Conservation (phyloP, 2,888 invertebrate species). For the Arctia plantaginis region DNA sequence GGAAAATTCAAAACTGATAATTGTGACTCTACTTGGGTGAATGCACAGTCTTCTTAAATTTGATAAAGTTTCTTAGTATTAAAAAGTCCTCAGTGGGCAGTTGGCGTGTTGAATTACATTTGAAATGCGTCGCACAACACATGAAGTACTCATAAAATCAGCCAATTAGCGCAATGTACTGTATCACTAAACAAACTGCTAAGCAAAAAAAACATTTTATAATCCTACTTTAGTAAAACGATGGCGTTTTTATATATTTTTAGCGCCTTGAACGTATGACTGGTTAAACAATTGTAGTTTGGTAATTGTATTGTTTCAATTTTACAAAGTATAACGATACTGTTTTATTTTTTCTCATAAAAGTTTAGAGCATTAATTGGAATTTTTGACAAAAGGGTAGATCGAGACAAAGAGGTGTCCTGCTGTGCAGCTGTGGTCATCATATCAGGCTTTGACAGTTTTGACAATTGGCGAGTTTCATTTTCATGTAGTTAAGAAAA, state of each 20-base stretch:
- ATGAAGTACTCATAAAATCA: slow-evolving; percentile 81
- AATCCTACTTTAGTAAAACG: slow-evolving; percentile 20
- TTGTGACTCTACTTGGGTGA: slow-evolving; percentile 43
- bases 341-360: slow-evolving; percentile 49
- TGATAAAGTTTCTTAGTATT: slow-evolving; percentile 38
- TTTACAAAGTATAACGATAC: slow-evolving; percentile 59
- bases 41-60: slow-evolving; percentile 38
- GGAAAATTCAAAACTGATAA: slow-evolving; percentile 38
- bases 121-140: slow-evolving; percentile 75
- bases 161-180: slow-evolving; percentile 74
- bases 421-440: slow-evolving; percentile 49
- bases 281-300: slow-evolving; percentile 52
- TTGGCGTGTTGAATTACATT: slow-evolving; percentile 77
- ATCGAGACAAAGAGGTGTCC: slow-evolving; percentile 61
- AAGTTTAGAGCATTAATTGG: slow-evolving; percentile 73
- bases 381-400: slow-evolving; percentile 71
- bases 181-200: slow-evolving; percentile 59
- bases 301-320: slow-evolving; percentile 63
- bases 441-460: slow-evolving; percentile 57
- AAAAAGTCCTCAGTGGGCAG: slow-evolving; percentile 56
- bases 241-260: slow-evolving; percentile 24
- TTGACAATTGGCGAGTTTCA: too few relatives aligned
- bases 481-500: slow-evolving; percentile 44
- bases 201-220: slow-evolving; percentile 40
- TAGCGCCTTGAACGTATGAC: slow-evolving; percentile 41